Evolutionary conservation across 2,113 vertebrate genomes (phyloP), one percentile per base, ranked within the genome.

Genomic region (Pungitius pungitius): DNA sequence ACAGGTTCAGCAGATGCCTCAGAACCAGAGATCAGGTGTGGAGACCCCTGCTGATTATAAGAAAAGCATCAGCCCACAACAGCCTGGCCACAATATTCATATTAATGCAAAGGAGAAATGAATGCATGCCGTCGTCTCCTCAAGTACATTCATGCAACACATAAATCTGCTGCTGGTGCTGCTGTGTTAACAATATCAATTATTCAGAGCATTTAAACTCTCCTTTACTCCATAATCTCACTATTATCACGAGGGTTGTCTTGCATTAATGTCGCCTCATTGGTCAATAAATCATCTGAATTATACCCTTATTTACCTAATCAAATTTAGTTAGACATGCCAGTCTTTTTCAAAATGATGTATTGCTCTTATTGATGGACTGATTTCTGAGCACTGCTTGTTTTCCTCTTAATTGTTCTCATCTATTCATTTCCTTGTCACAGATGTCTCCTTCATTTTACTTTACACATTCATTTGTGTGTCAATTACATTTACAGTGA

Each of bases 241-340:
- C 77, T 87, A 81, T 51, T 62, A 74, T 85, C 71, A 90, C 77
- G 67, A 56, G 20, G 82, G 80, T 90, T 81, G 77, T 65, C 65
- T 85, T 88, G 71, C 85, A 91, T 91, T 84, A 92, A 87, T 87
- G 75, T 81, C 77, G 33, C 84, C 73, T 71, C 86, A 80, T 90
- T 84, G 89, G 80, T 93, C 90, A 93, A 92, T 93, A 89, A 93
- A 94, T 95, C 89, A 92, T 83, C 56, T 83, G 91, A 89, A 94
- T 94, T 92, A 90, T 80, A 86, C 83, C 88, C 92, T 93, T 94
- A 94, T 94, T 93, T 93, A 95, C 88, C 91, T 84, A 88, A 91
- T 76, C 78, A 83, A 88, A 90, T 91, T 85, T 78, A 86, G 68
- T 88, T 91, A 93, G 86, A 78, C 77, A 81, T 80, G 85, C 83